phyloP scores from a whole-genome alignment of 2,888 invertebrate species.

The Troglohyphantes excavatus region DNA sequence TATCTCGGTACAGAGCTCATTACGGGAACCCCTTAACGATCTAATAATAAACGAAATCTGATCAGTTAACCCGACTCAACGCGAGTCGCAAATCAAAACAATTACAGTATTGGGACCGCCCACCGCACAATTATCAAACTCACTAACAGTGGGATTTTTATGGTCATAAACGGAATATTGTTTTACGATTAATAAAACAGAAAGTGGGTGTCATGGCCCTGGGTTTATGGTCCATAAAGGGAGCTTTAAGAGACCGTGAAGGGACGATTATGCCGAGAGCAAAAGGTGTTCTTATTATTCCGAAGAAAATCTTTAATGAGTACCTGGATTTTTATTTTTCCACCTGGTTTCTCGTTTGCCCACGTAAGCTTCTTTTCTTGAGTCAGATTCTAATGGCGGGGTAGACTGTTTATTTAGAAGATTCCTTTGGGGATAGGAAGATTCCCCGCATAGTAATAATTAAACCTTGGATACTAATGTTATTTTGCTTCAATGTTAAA shows the following conservation, averaged over 20 bases:
- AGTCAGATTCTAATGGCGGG: neutral
- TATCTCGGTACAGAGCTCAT: conserved; percentile 5
- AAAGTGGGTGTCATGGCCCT: conserved; percentile 39
- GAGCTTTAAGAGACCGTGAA: conserved; percentile 49
- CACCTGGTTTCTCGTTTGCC: conserved; percentile 29
- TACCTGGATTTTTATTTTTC: conserved; percentile 20
- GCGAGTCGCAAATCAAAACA: conserved; percentile 53
- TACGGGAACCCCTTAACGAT: conserved; percentile 49
- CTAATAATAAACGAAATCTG: conserved; percentile 61
- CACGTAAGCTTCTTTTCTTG: conserved; percentile 6
- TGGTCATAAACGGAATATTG: conserved; percentile 68
- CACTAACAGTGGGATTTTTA: conserved; percentile 61
- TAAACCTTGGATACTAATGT: too few species aligned
- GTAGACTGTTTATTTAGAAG: too few species aligned
- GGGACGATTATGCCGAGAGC: conserved; percentile 61
- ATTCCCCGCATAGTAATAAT: too few species aligned
- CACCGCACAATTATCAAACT: conserved; percentile 65
- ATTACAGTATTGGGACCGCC: conserved; percentile 25
- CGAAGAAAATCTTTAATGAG: conserved; percentile 73
- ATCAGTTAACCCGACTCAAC: neutral
- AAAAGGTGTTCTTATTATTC: conserved; percentile 66
- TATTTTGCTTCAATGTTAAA: too few species aligned
- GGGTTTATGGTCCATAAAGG: conserved; percentile 69
- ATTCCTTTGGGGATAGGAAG: too few species aligned
- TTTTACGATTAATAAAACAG: conserved; percentile 75